These are phyloP conservation scores for Lobophora halterata DNA, from an alignment of 2,888 invertebrate species.

Conservation along the genomic window DNA sequence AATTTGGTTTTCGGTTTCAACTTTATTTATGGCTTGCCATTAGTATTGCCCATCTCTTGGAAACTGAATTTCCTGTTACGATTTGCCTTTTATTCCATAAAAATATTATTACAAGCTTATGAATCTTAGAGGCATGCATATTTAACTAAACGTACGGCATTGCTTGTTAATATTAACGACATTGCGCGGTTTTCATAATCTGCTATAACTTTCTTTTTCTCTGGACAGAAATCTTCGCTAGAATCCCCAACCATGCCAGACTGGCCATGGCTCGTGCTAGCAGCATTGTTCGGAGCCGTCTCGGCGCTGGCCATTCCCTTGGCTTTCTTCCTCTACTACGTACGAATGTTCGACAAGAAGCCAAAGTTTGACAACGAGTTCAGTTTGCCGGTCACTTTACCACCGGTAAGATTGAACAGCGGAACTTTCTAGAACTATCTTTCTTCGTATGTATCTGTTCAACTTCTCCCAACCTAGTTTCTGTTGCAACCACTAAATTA, in stretches of 20 bases:
- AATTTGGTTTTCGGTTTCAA: no score
- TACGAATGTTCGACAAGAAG: slow-evolving; percentile 57
- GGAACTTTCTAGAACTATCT: slow-evolving; percentile 1
- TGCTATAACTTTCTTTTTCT: slow-evolving; percentile 1
- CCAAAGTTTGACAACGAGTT: slow-evolving; percentile 42
- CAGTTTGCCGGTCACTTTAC: slow-evolving; percentile 59
- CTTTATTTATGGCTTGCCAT: no score
- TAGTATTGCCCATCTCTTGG: not conserved
- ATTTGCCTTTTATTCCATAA: no score
- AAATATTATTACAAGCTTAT: no score
- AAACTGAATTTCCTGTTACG: slow-evolving; percentile 1
- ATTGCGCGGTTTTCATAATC: no score
- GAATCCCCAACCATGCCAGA: slow-evolving; percentile 65
- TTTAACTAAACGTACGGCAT: no score
- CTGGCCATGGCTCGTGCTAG: slow-evolving; percentile 68
- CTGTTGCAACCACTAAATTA: slow-evolving; percentile 5
- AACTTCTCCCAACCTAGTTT: no score
- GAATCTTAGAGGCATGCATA: no score
- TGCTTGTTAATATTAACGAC: no score
- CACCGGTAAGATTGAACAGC: slow-evolving; percentile 54
- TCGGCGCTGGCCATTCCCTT: slow-evolving; percentile 61
- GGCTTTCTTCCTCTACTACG: slow-evolving; percentile 59
- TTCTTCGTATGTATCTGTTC: no score
- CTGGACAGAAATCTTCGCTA: slow-evolving; percentile 4
- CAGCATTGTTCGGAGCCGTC: slow-evolving; percentile 64